Base-by-base conservation (phyloP, 2,888 invertebrate genomes). In the Lomographa bimaculata region DNA sequence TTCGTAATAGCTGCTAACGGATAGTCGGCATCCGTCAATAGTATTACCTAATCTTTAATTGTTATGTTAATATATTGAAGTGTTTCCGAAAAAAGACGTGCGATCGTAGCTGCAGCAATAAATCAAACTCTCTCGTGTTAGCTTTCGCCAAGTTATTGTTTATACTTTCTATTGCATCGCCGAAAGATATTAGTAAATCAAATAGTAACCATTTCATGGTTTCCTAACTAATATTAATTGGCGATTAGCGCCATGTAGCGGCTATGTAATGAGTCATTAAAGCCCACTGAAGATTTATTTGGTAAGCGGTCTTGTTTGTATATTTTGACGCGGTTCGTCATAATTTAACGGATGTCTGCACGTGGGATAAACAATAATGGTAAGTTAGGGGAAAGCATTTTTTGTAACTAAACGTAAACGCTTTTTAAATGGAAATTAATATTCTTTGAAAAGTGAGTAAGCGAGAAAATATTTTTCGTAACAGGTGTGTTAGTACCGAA, bases 111-210 rank as follows among this genome's bases (percentile, higher is more conserved):
- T 58, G 60, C 54, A 60, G 62, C 71, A 59, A 86, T 87, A 86
- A 87, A 89, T 89, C 87, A 89, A 87, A 87, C 87, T 87, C 89
- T 75, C 87, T 64, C 62, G 59, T 66, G 69, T 71, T 66, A 73
- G 77, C 87, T 87, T 87, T 87, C 89, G 83, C 86, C 66, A 65
- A 65, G 65, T 81, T 84, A 87, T 87, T 89, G 87, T 89, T 85
- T 82, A 80, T 79, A 86, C 89, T 87, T 89, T 89, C 87, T 87
- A 87, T 76, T 76, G 67, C 65, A 51, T 42, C 29, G 39, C 11
- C 46, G 44, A 39, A 8, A 40, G 32, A 77, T 36, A 36, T 78
- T 79, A 76, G 69, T 76, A 61, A 72, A 74, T 76, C 75, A 73
- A 81, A 80, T 77, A 70, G 74, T 77, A 79, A 72, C n/a, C 74